Evolutionary conservation across 2,888 invertebrate genomes (phyloP).

Genomic region (Ormia ochracea): DNA sequence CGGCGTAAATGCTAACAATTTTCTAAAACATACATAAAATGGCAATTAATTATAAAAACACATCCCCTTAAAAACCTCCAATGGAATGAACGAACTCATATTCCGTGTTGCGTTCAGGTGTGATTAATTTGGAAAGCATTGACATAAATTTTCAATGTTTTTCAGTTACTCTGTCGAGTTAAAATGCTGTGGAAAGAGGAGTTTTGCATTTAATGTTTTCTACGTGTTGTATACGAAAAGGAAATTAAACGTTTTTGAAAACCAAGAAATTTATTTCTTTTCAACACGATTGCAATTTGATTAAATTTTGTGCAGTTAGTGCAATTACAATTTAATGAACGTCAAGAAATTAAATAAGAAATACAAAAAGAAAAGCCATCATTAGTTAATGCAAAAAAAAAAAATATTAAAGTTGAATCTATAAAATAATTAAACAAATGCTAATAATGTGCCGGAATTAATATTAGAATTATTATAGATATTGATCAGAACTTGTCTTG

Average conservation of each 20-base stretch:
- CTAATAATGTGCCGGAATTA: no score
- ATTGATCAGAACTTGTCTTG: no score
- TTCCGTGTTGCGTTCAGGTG: constrained; percentile 56
- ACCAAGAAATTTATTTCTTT: constrained; percentile 20
- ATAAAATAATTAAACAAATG: no score
- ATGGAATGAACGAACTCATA: background rate
- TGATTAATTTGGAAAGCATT: constrained; percentile 54
- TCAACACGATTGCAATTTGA: background rate
- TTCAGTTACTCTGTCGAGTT: background rate
- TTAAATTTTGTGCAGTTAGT: background rate
- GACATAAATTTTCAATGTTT: constrained; percentile 57
- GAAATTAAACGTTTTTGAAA: constrained; percentile 51
- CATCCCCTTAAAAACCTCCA: constrained; percentile 3
- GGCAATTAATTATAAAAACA: constrained; percentile 54
- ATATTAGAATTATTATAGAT: no score
- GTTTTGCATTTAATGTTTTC: background rate
- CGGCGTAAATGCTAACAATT: constrained; percentile 60
- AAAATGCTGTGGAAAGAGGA: background rate
- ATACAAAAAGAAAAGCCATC: no score
- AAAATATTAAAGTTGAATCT: no score
- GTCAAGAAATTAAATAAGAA: no score
- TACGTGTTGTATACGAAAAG: constrained; percentile 6
- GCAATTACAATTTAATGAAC: no score
- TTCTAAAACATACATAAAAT: constrained; percentile 47
- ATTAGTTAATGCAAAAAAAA: no score